Percentiles rank a stretch among this genome's conserved stretches.
Evolutionary conservation across 2,797 vertebrate genomes (phyloP).

Genomic region (Pitangus sulphuratus): DNA sequence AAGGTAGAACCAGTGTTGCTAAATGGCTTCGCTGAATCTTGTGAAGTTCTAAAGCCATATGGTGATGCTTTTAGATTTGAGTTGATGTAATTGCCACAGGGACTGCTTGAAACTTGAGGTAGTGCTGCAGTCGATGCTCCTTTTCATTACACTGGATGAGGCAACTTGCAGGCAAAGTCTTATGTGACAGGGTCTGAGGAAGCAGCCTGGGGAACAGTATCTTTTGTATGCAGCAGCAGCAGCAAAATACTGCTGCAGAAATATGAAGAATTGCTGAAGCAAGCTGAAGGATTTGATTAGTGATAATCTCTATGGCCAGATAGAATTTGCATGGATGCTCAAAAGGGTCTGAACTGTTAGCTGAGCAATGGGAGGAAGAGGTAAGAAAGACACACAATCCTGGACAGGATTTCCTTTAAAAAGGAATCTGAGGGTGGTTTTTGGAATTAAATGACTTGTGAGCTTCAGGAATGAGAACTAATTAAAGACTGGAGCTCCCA

Average conservation of each 20-base stretch:
- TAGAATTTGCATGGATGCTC: slow-evolving; percentile 23
- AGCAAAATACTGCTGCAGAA: slow-evolving; percentile 5
- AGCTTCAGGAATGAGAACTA: slow-evolving; percentile 58
- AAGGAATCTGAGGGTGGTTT: not conserved
- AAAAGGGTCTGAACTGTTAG: not conserved
- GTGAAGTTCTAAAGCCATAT: not conserved
- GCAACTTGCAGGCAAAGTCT: not conserved
- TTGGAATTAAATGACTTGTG: slow-evolving; percentile 49
- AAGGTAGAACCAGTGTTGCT: not conserved
- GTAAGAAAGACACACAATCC: not conserved
- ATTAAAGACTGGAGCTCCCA: slow-evolving; percentile 36
- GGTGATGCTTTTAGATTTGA: not conserved
- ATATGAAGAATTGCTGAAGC: slow-evolving; percentile 21
- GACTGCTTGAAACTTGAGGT: not conserved
- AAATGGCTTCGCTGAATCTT: not conserved
- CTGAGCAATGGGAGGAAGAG: slow-evolving; percentile 1
- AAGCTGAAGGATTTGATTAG: not conserved
- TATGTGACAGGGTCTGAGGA: not conserved
- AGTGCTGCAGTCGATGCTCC: not conserved
- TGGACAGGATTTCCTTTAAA: not conserved
- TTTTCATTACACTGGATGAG: not conserved
- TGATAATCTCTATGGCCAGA: not conserved
- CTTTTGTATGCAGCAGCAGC: not conserved
- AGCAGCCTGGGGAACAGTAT: not conserved
- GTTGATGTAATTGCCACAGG: fast-evolving